phyloP scores from a whole-genome alignment of 92 coral and sea anemone species.

The Nematostella vectensis region DNA sequence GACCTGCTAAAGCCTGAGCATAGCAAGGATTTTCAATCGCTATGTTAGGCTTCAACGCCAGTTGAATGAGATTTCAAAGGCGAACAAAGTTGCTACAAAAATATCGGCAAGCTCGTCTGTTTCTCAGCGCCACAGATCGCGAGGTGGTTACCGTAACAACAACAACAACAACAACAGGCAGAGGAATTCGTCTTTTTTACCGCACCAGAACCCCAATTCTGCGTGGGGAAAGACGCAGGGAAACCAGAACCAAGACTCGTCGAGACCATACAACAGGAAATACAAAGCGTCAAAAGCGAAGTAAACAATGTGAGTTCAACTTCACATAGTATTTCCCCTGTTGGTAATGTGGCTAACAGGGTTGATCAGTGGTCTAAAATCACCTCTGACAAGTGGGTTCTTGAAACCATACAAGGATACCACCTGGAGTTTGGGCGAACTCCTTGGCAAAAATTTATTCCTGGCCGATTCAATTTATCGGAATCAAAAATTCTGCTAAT shows the following conservation, averaged over 20 bases:
- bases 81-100: constrained; percentile 12
- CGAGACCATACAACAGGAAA: background rate
- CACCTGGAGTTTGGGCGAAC: constrained; percentile 1
- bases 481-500: background rate
- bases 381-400: constrained; percentile 16
- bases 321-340: too few relatives aligned
- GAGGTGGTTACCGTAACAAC: background rate
- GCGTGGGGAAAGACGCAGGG: too few relatives aligned
- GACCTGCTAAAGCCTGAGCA: background rate
- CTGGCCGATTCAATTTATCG: background rate
- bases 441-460: background rate
- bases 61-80: constrained; percentile 19
- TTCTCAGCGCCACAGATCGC: too few relatives aligned
- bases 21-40: background rate
- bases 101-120: too few relatives aligned
- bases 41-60: constrained; percentile 1
- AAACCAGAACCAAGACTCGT: too few relatives aligned
- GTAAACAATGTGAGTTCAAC: background rate
- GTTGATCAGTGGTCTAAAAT: constrained; percentile 10
- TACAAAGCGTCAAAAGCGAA: too few relatives aligned
- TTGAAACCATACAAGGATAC: constrained; percentile 10
- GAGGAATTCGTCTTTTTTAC: too few relatives aligned
- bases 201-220: too few relatives aligned
- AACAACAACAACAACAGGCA: too few relatives aligned
- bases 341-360: constrained; percentile 4